These are phyloP conservation scores for Drosophila carrolli DNA, from an alignment of 1,140 invertebrate genomes.

Conservation along the genomic window DNA sequence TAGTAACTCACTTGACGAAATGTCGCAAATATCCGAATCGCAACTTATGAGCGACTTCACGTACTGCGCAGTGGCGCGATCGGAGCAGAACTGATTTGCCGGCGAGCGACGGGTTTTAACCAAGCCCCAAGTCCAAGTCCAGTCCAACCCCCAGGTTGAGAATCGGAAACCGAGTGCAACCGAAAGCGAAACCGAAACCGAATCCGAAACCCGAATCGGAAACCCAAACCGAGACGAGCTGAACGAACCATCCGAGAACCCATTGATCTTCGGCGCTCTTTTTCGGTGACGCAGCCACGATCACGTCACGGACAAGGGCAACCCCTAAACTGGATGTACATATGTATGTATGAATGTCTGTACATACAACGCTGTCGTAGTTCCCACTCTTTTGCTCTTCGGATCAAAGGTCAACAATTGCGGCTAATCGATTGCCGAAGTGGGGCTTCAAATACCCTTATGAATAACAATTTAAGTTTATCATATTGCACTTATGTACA, in stretches of 20 bases:
- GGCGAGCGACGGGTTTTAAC: slow-evolving; percentile 47
- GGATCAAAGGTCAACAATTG: slow-evolving; percentile 8
- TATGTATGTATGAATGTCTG: too few relatives aligned
- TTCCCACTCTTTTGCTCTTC: not conserved
- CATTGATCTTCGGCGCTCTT: slow-evolving; percentile 5
- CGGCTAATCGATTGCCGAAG: too few relatives aligned
- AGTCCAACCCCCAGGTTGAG: slow-evolving; percentile 31
- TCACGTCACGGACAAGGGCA: slow-evolving; percentile 13
- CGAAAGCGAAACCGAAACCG: not conserved
- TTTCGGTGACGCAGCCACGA: not conserved
- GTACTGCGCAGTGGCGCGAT: slow-evolving; percentile 71
- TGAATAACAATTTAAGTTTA: too few relatives aligned
- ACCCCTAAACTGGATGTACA: slow-evolving; percentile 11
- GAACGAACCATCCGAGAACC: not conserved
- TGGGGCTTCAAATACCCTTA: too few relatives aligned
- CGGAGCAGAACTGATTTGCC: slow-evolving; percentile 75
- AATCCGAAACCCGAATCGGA: slow-evolving; percentile 8
- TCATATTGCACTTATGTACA: too few relatives aligned
- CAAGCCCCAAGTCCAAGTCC: slow-evolving; percentile 47
- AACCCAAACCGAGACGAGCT: not conserved
- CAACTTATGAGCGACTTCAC: slow-evolving; percentile 29
- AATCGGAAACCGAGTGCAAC: slow-evolving; percentile 1
- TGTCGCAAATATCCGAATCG: slow-evolving; percentile 26
- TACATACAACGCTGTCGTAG: too few relatives aligned
- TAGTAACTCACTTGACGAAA: slow-evolving; percentile 32